Percentiles rank a stretch among this genome's conserved stretches.
phyloP scores from a whole-genome alignment of 2,888 invertebrate genomes.

The Drosophila silvestris region DNA sequence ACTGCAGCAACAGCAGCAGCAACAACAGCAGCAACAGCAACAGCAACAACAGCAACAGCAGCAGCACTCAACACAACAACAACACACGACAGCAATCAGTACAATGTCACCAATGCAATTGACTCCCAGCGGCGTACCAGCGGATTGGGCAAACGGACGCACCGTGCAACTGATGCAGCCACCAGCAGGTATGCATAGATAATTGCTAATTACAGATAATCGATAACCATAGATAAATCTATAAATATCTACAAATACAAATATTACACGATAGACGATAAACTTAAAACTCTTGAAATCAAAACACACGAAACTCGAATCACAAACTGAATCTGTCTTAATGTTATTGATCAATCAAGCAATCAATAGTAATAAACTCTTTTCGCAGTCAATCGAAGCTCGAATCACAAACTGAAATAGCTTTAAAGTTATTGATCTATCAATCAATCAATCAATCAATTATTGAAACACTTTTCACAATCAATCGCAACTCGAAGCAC shows the following conservation, averaged over 20 bases:
- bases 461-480: not conserved
- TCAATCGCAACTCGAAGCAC: not conserved
- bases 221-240: not conserved
- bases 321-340: not conserved
- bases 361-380: too few species aligned
- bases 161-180: conserved; percentile 94
- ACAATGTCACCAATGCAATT: conserved; percentile 92
- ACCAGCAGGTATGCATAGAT: conserved; percentile 82
- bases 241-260: not conserved
- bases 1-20: conserved; percentile 76
- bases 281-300: not conserved
- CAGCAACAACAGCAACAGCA: conserved; percentile 84
- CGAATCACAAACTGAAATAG: not conserved
- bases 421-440: not conserved
- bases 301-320: not conserved
- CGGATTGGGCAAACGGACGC: conserved; percentile 89
- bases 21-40: conserved; percentile 76
- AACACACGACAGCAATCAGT: conserved; percentile 89
- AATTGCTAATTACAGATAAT: not conserved
- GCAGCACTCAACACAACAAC: conserved; percentile 87
- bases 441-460: not conserved
- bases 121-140: conserved; percentile 87
- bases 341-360: not conserved
- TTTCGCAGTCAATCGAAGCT: not conserved
- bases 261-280: not conserved